phyloP scores from a whole-genome alignment of 2,113 vertebrate genomes.

The Prochilodus magdalenae region DNA sequence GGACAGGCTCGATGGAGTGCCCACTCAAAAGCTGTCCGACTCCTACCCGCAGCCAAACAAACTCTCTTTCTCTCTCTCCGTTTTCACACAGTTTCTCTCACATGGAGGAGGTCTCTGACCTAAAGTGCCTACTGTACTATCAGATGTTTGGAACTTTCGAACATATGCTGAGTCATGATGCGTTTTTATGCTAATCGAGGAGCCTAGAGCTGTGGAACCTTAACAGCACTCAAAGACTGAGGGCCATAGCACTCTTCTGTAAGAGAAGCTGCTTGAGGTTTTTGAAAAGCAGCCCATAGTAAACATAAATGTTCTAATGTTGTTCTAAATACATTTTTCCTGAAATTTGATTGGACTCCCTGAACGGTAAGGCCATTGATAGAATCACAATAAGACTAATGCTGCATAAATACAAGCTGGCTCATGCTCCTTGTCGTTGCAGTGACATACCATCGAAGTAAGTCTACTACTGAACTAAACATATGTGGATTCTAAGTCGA shows the following conservation, averaged over 20 bases:
- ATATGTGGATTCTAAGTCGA: too few relatives aligned
- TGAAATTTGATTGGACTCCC: too few relatives aligned
- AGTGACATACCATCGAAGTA: too few relatives aligned
- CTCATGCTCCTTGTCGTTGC: too few relatives aligned
- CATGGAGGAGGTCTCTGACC: background rate
- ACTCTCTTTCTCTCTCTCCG: background rate
- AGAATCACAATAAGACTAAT: too few relatives aligned
- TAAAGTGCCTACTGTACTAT: background rate
- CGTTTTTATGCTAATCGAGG: conserved; percentile 17
- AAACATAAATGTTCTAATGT: too few relatives aligned
- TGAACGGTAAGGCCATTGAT: too few relatives aligned
- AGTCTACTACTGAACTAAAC: too few relatives aligned
- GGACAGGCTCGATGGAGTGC: background rate
- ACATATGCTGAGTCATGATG: conserved; percentile 19
- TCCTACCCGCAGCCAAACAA: background rate
- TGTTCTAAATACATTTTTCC: too few relatives aligned
- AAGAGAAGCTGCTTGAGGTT: too few relatives aligned
- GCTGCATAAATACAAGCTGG: too few relatives aligned
- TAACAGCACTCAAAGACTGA: background rate
- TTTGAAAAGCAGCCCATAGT: too few relatives aligned
- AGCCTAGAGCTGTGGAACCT: background rate
- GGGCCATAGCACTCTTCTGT: background rate
- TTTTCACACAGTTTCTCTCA: background rate
- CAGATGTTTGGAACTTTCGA: background rate
- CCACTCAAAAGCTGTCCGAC: background rate